Evolutionary conservation across 2,797 vertebrate species (phyloP).

Genomic region (Phrynocephalus forsythii): DNA sequence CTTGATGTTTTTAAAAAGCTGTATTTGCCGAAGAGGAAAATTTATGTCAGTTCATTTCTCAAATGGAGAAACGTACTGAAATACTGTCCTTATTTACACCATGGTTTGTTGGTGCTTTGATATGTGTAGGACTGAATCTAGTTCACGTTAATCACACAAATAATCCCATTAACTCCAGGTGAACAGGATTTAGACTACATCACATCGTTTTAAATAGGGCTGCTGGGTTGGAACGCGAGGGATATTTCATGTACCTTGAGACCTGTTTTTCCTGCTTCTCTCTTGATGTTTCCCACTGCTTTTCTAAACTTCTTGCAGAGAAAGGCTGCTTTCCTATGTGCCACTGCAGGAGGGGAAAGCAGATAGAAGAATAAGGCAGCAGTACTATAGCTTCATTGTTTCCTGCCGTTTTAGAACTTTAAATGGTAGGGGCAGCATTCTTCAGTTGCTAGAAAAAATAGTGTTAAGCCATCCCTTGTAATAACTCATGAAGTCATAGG

Average conservation of each 20-base stretch:
- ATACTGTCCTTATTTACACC: not conserved
- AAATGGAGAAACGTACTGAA: not conserved
- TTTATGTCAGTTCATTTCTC: not conserved
- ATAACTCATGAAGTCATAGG: too few relatives aligned
- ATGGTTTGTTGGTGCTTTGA: not conserved
- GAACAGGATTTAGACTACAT: constrained; percentile 10
- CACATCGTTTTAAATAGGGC: not conserved
- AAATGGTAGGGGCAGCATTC: not conserved
- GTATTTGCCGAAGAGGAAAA: too few relatives aligned
- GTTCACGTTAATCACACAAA: not conserved
- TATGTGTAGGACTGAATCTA: not conserved
- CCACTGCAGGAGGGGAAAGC: not conserved
- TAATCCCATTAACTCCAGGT: not conserved
- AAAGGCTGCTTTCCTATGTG: not conserved
- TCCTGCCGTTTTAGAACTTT: not conserved
- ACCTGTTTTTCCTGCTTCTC: not conserved
- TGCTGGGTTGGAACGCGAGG: not conserved
- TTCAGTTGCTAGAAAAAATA: too few relatives aligned
- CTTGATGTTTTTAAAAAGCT: too few relatives aligned
- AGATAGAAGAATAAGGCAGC: not conserved
- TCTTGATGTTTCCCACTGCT: not conserved
- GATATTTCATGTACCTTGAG: not conserved
- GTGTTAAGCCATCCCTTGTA: too few relatives aligned
- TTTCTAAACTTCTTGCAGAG: not conserved
- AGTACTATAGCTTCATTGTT: not conserved